A percentile compares a stretch with the other conserved stretches of the same genome.
Evolutionary conservation across 92 coral and sea anemone genomes (phyloP).

Genomic region (Paramuricea clavata): DNA sequence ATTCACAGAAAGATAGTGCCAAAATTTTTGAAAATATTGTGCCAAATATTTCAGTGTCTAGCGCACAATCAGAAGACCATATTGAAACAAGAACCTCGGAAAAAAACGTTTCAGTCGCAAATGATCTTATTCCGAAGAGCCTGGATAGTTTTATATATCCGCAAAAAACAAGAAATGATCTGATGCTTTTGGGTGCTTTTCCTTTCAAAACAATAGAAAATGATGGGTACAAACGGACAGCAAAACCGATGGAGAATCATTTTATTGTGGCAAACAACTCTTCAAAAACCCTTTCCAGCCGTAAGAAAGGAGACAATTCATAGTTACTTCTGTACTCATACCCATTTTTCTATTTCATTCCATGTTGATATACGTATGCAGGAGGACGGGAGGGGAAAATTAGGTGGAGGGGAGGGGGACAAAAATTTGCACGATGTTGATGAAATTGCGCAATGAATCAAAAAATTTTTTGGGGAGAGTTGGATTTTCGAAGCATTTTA

Average conservation of each 20-base stretch:
- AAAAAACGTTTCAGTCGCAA: neutral
- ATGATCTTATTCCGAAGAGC: neutral
- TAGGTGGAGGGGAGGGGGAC: too few species aligned
- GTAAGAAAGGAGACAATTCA: neutral
- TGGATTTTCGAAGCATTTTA: too few species aligned
- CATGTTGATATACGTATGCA: too few species aligned
- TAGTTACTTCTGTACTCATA: too few species aligned
- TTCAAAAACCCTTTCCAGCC: neutral
- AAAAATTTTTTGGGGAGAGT: too few species aligned
- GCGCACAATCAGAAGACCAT: neutral
- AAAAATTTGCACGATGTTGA: too few species aligned
- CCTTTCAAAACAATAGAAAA: neutral
- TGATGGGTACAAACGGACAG: neutral
- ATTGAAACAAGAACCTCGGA: neutral
- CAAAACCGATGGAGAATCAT: neutral
- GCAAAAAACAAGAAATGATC: neutral
- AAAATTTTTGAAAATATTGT: neutral
- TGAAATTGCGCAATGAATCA: too few species aligned
- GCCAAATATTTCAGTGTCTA: neutral
- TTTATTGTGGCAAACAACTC: neutral
- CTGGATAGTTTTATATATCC: neutral
- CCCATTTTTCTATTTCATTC: too few species aligned
- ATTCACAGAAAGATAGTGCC: neutral
- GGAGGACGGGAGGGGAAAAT: too few species aligned
- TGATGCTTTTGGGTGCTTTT: constrained; percentile 30